These are phyloP conservation scores for Garrulus glandarius DNA, from an alignment of 2,797 vertebrate species.

Conservation along the genomic window DNA sequence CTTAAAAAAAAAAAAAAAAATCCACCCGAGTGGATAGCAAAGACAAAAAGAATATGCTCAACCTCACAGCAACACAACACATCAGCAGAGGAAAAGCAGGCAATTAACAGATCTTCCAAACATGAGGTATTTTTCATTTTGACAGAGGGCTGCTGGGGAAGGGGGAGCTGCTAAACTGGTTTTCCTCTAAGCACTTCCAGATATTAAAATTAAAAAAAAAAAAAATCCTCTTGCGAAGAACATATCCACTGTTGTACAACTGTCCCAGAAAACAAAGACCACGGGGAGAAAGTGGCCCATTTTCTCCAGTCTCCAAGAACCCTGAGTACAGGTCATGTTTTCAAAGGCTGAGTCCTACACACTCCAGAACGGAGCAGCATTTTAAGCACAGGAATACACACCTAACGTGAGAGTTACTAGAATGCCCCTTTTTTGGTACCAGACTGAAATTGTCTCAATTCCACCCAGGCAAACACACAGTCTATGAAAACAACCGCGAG, in stretches of 20 bases:
- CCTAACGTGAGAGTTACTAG: fast-evolving
- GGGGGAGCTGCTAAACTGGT: constrained; percentile 7
- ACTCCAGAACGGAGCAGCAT: background rate
- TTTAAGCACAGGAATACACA: background rate
- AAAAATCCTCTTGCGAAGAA: background rate
- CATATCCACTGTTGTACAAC: constrained; percentile 11
- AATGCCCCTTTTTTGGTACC: background rate
- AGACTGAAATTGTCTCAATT: background rate
- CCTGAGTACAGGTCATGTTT: constrained; percentile 38
- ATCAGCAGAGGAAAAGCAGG: background rate
- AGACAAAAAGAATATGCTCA: background rate
- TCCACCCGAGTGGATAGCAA: background rate
- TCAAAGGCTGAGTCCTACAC: background rate
- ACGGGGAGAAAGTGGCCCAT: constrained; percentile 74
- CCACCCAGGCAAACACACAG: background rate
- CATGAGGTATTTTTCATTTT: background rate
- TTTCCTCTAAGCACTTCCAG: constrained; percentile 19
- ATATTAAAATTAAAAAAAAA: background rate
- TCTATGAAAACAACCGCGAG: background rate
- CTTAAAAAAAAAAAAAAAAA: background rate
- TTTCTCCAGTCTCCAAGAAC: constrained; percentile 67
- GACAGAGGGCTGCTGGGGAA: background rate
- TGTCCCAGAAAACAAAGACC: constrained; percentile 80
- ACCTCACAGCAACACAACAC: background rate
- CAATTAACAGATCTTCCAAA: background rate